Evolutionary conservation across 2,888 invertebrate genomes (phyloP), one percentile per base, ranked within the genome.

Genomic region (Timandra comae): DNA sequence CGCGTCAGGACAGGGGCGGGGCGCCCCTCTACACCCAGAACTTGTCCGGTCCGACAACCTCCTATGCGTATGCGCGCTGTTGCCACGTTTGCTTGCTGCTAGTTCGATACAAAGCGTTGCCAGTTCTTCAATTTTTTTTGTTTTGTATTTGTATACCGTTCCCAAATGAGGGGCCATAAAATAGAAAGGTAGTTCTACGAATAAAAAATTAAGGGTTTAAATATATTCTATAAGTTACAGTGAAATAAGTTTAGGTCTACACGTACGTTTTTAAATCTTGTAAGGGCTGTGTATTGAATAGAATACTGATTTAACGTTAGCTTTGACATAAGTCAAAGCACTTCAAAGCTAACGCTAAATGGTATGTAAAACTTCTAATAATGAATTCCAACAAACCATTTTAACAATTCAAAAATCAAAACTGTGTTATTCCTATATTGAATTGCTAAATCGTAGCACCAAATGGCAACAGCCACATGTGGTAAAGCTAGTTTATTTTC

Each of bases 11-110:
- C 16, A 16, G 16, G 6, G 16, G n/a, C n/a, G 65, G 63, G 63
- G 71, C 74, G 69, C 70, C 55, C 68, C 61, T 50, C 56, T 55
- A 50, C 66, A 56, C 45, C 58, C 58, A 63, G 62, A 73, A 79
- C 79, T 72, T 58, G 76, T 67, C 59, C 61, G 70, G 74, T 78
- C 60, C 66, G 75, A 74, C 75, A 68, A 63, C 62, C 64, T 74
- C 63, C 71, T 61, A 59, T 81, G 82, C 81, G 82, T 78, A 69
- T 73, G 78, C 82, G 81, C 82, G 81, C 60, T 72, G 79, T 63
- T 78, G 77, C 78, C 73, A 74, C 73, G 72, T 72, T 74, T 65
- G 41, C 46, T 32, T n/a, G 34, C 45, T 43, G 30, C 38, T n/a
- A n/a, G 43, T 62, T 57, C 55, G 63, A 62, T 61, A 66, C 63